Evolutionary conservation across 2,888 invertebrate species (phyloP), one percentile per base, ranked within the genome.

Genomic region (Dicyrtoma fusca): DNA sequence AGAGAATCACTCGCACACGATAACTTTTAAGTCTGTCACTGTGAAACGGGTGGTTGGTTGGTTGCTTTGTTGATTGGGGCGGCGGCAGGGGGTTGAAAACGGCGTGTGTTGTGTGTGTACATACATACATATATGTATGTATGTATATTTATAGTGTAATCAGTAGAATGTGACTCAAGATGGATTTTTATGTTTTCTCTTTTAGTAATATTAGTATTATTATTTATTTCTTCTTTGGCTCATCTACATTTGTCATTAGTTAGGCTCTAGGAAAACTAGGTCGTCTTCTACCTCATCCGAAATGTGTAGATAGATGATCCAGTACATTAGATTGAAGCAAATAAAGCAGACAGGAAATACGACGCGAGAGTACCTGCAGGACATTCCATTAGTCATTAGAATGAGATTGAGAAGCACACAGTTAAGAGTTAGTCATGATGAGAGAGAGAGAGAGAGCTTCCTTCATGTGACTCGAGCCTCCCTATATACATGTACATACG

Each of bases 281-380:
- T 94, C 95, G 85, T 95, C 94, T 85, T 94, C 94, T 82, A 95
- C 93, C 83, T 94, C 94, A 87, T 95, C 95, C 84, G 94, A 94
- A 85, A 95, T 95, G 88, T 95, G 95, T 82, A 95, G 88, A 85
- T 95, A 95, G 84, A 95, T 95, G 85, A 95, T 95, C 95, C 95
- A 95, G 87, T 95, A 95, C 95, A 95, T 95, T 82, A 95, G 89
- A 87, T 98, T 98, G 89, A 98, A 98, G 86, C 97, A 93, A 80
- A 97, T 92, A 88, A 98, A 98, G 87, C 97, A 94, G 82, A 97
- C 94, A 70, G 98, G 98, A 85, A 99, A 99, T 82, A 97, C 92
- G 85, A 97, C 95, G 83, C 98, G 91, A 76, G 97, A 97, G 85
- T 97, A 97, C 77, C 81, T 68, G 68, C 57, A 59, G 68, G 68